Conservation (phyloP, 1,140 invertebrate species). For the Megathymus violae region DNA sequence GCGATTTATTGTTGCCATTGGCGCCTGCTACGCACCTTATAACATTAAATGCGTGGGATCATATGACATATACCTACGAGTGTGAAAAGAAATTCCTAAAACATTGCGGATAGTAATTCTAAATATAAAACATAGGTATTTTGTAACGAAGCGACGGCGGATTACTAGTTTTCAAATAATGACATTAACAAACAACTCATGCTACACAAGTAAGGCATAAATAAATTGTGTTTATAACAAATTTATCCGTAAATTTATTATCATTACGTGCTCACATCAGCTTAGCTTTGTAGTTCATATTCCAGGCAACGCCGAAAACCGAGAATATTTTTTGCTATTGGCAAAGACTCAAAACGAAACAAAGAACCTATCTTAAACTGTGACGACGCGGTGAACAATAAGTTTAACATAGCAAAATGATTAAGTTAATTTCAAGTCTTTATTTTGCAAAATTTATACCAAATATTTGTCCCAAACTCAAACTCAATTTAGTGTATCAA, state of each 20-base stretch:
- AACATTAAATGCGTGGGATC: too few species aligned
- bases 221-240: conserved; percentile 1
- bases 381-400: conserved; percentile 4
- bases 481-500: conserved; percentile 17
- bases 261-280: conserved; percentile 20
- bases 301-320: conserved; percentile 2
- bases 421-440: not conserved
- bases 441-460: not conserved
- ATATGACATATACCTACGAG: too few species aligned
- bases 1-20: too few species aligned
- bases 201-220: not conserved
- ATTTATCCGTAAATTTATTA: conserved; percentile 12
- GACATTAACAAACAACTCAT: not conserved
- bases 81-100: too few species aligned
- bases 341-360: conserved; percentile 17
- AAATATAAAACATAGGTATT: too few species aligned
- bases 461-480: conserved; percentile 9
- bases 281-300: conserved; percentile 18
- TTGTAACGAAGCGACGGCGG: too few species aligned
- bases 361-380: not conserved
- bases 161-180: too few species aligned
- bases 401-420: not conserved
- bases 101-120: too few species aligned
- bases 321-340: conserved; percentile 12
- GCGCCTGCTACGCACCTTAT: too few species aligned